Percentiles rank a stretch among this genome's conserved stretches.
These are phyloP conservation scores for Hippocampus barbouri DNA, from an alignment of 2,113 vertebrate species.

Conservation along the genomic window DNA sequence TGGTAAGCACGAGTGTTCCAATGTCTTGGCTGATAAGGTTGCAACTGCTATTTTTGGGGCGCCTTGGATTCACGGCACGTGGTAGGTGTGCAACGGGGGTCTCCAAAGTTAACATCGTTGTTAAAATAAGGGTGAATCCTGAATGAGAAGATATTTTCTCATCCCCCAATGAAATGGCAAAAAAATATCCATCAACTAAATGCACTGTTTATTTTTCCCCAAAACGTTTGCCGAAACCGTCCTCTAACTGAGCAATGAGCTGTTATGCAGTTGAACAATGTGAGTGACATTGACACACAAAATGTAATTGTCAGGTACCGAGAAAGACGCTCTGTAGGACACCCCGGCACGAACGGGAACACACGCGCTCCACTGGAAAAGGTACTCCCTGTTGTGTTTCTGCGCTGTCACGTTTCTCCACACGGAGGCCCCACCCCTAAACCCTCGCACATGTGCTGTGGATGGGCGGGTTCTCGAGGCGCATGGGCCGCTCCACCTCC, in stretches of 20 bases:
- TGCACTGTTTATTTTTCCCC: too few relatives aligned
- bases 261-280: not conserved
- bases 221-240: not conserved
- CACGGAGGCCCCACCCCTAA: conserved; percentile 38
- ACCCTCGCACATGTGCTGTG: conserved; percentile 46
- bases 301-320: not conserved
- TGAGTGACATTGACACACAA: not conserved
- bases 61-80: conserved; percentile 16
- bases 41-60: conserved; percentile 47
- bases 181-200: too few relatives aligned
- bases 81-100: not conserved
- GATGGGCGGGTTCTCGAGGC: conserved; percentile 24
- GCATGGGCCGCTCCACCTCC: conserved; percentile 66
- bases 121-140: not conserved
- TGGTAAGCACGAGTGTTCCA: not conserved
- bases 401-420: conserved; percentile 47
- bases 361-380: not conserved
- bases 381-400: not conserved
- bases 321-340: not conserved
- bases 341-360: not conserved
- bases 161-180: not conserved
- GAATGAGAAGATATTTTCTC: not conserved
- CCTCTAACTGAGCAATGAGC: not conserved
- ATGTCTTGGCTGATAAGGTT: conserved; percentile 31
- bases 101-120: not conserved